Conservation (phyloP, 2,888 invertebrate genomes). For the Chymomyza procnemis region DNA sequence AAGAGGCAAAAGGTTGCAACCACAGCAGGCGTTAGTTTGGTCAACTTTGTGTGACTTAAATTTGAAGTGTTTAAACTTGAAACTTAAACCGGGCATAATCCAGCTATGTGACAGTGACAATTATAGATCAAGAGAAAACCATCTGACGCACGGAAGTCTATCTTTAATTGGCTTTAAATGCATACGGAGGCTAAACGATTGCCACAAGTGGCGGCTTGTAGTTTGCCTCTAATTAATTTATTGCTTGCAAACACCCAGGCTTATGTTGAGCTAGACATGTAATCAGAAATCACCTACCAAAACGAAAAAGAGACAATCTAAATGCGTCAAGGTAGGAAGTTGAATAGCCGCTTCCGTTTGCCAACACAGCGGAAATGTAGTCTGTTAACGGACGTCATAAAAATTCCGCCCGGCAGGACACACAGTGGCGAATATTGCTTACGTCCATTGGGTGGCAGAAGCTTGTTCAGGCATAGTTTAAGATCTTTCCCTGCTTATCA, state of each 20-base stretch:
- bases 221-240: constrained; percentile 69
- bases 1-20: constrained; percentile 33
- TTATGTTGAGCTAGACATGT: not conserved
- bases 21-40: constrained; percentile 49
- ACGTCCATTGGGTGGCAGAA: not conserved
- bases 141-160: constrained; percentile 66
- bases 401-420: constrained; percentile 48
- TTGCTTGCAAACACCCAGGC: constrained; percentile 63
- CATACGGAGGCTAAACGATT: constrained; percentile 72
- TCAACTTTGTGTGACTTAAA: constrained; percentile 1
- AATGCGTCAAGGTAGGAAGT: constrained; percentile 70
- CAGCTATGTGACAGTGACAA: constrained; percentile 6
- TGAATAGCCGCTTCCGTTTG: constrained; percentile 65
- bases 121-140: not conserved
- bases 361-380: constrained; percentile 66
- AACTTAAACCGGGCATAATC: constrained; percentile 36
- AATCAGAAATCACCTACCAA: constrained; percentile 41
- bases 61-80: constrained; percentile 14
- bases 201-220: constrained; percentile 50
- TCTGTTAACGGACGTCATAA: constrained; percentile 68
- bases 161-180: constrained; percentile 7
- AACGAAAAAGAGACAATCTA: constrained; percentile 30
- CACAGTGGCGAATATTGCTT: constrained; percentile 8
- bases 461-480: not conserved
- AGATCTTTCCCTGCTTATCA: constrained; percentile 15